Evolutionary conservation across 2,797 vertebrate genomes (phyloP), one percentile per base, ranked within the genome.

Genomic region (Oceanodroma leucorhoa): DNA sequence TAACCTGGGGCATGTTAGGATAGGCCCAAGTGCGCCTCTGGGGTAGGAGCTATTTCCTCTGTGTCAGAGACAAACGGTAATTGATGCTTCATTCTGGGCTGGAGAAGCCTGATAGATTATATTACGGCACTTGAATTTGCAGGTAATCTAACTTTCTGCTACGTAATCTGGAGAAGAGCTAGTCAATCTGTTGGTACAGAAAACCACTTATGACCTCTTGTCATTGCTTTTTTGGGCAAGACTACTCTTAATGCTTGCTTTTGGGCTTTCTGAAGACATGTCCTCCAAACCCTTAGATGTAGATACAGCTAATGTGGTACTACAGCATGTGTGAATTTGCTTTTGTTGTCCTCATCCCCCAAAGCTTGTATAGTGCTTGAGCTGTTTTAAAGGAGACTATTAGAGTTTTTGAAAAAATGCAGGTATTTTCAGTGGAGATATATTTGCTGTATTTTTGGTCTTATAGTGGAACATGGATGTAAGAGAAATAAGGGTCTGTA

Each of bases 141-240:
- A 46, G 19, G 19, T 32, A 20, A 36, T 53, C 5, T 21, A 32
- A 53, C 20, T 32, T 70, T 65, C 57, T 87, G 22, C 54, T 69
- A 26, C 54, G 16, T 51, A 7, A 12, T 32, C 38, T 76, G 58
- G 41, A 76, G 38, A 60, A 55, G 46, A 87, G 30, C 21, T 58
- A 0, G 0, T 65, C 55, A 30, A 0, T n/a, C 36, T 71, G 2
- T 73, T 57, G 51, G 30, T 71, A 16, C 65, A 81, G 58, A 38
- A 72, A 50, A 23, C 14, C 30, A 40, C 7, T 51, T 38, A 9
- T 26, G 34, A 65, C 19, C 14, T 70, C 86, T 73, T 38, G 34
- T 43, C 23, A 7, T 16, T 83, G 71, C 11, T 27, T 51, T 78
- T 70, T 51, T 29, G 58, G n/a, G 8, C 62, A 61, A 45, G 23